A percentile compares a stretch with the other conserved stretches of the same genome.
These are phyloP conservation scores for Misgurnus anguillicaudatus DNA, from an alignment of 2,113 vertebrate species.

Conservation along the genomic window DNA sequence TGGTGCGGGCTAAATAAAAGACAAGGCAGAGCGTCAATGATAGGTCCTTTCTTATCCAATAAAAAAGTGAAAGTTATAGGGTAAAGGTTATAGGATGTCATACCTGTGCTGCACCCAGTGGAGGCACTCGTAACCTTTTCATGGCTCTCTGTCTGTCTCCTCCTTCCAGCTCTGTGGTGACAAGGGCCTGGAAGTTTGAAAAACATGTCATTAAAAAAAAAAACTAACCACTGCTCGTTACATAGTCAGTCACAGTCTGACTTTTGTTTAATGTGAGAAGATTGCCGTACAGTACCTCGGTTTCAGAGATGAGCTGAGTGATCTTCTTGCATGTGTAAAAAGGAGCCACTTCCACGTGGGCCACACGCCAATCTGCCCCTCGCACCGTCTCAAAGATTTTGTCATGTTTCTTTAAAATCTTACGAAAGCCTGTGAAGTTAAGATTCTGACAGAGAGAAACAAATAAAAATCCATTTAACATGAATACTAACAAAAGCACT, in stretches of 20 bases:
- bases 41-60: neutral
- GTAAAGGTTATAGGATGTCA: slow-evolving; percentile 31
- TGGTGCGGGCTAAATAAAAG: slow-evolving; percentile 84
- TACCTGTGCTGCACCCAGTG: slow-evolving; percentile 97
- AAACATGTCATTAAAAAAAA: neutral
- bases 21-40: neutral
- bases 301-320: slow-evolving; percentile 97
- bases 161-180: slow-evolving; percentile 94
- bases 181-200: slow-evolving; percentile 78
- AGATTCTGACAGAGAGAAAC: slow-evolving; percentile 81
- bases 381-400: slow-evolving; percentile 97
- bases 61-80: neutral
- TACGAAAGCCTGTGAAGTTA: slow-evolving; percentile 98
- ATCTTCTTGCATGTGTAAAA: slow-evolving; percentile 99
- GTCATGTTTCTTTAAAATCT: slow-evolving; percentile 99
- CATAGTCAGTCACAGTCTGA: neutral
- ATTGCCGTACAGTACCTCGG: slow-evolving; percentile 79
- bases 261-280: neutral
- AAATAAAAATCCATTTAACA: no score
- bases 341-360: slow-evolving; percentile 95
- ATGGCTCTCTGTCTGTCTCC: slow-evolving; percentile 97
- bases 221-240: neutral
- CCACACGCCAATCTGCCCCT: slow-evolving; percentile 94
- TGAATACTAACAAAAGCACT: no score
- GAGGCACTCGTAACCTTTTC: slow-evolving; percentile 96